Evolutionary conservation across 1,140 invertebrate genomes (phyloP), one percentile per base, ranked within the genome.

Genomic region (Agrilus planipennis): DNA sequence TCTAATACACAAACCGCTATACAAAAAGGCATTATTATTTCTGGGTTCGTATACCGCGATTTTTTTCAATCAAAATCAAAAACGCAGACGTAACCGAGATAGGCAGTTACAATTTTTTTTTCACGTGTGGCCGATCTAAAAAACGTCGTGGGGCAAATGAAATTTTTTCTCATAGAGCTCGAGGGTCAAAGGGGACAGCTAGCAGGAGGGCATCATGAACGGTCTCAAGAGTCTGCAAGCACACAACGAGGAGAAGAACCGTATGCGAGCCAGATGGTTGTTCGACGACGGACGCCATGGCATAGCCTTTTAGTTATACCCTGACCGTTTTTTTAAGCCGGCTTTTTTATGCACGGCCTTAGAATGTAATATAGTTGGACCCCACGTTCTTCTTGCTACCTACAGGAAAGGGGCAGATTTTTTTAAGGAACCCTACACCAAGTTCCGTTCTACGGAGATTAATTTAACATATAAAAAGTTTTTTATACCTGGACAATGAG

Each of bases 361-460:
- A 42, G 48, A 51, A 17, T 19, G n/a, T n/a, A n/a, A n/a, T n/a
- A n/a, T n/a, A n/a, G n/a, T n/a, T n/a, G n/a, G n/a, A n/a, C 52
- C 51, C 51, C 46, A 43, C 34, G 44, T 47, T 50, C 51, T 50
- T 55, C 52, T 50, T 46, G 44, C 41, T 41, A 41, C 41, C 29
- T 45, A 53, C 51, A 52, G 53, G 53, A 58, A 58, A 55, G 55
- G 55, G 55, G 55, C 55, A 58, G 55, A 58, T 58, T 55, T 58
- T n/a, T 55, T 55, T 53, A 51, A 53, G 53, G 51, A 57, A 57
- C 52, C 53, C 53, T 57, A 57, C 48, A 49, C 55, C 41, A 42
- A 53, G 55, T 57, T 57, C 55, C 55, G 55, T 55, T 57, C 53
- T 44, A n/a, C n/a, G n/a, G 49, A 52, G 55, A 57, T 55, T 54